Evolutionary conservation across 2,888 invertebrate species (phyloP).

Genomic region (Aphrophora alni): DNA sequence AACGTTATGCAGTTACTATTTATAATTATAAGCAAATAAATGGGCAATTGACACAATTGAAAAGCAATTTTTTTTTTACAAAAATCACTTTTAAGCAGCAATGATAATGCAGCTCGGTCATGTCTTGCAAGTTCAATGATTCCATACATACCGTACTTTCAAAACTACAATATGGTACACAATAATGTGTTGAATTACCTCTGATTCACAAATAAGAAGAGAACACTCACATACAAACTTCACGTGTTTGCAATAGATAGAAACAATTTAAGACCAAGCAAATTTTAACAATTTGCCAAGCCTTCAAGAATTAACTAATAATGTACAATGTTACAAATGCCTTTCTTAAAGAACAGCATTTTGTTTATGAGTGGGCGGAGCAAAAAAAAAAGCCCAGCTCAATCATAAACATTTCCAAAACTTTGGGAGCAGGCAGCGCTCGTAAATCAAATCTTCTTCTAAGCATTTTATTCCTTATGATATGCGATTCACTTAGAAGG

Average conservation of each 20-base stretch:
- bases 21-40: slow-evolving; percentile 30
- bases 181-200: slow-evolving; percentile 30
- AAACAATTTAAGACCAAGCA: slow-evolving; percentile 36
- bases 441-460: slow-evolving; percentile 23
- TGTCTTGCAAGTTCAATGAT: background rate
- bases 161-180: slow-evolving; percentile 22
- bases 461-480: slow-evolving; percentile 27
- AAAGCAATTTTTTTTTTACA: slow-evolving; percentile 31
- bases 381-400: slow-evolving; percentile 23
- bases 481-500: slow-evolving; percentile 37
- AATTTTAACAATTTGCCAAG: slow-evolving; percentile 30
- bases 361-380: background rate
- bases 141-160: background rate
- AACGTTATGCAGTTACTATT: slow-evolving; percentile 7
- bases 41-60: slow-evolving; percentile 16
- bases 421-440: slow-evolving; percentile 34
- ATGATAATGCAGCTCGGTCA: background rate
- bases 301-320: slow-evolving; percentile 33
- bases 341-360: slow-evolving; percentile 20
- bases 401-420: slow-evolving; percentile 23
- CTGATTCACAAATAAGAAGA: slow-evolving; percentile 38
- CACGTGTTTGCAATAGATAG: slow-evolving; percentile 37
- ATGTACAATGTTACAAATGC: slow-evolving; percentile 40
- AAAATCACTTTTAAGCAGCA: slow-evolving; percentile 36
- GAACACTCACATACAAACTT: slow-evolving; percentile 42